Evolutionary conservation across 2,797 vertebrate genomes (phyloP).

Genomic region (Jordanella pulchra): DNA sequence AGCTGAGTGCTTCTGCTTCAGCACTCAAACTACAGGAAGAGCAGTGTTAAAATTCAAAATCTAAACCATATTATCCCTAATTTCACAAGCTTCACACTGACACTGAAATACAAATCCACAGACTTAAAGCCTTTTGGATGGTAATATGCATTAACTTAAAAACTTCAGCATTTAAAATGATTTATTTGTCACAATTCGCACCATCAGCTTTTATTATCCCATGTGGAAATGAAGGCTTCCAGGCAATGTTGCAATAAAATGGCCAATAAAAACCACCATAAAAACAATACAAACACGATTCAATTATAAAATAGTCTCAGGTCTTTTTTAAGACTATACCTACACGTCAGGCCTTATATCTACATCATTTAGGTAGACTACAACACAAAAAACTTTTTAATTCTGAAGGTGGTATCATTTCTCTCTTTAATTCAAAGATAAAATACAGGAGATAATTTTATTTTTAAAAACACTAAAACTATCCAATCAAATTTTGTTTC

Average conservation of each 20-base stretch:
- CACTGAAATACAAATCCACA: slow-evolving; percentile 7
- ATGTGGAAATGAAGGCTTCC: slow-evolving; percentile 35
- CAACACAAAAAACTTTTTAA: too few species aligned
- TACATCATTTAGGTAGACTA: slow-evolving; percentile 18
- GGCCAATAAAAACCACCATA: slow-evolving; percentile 52
- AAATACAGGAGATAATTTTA: neutral
- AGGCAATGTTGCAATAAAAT: slow-evolving; percentile 44
- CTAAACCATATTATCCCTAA: neutral
- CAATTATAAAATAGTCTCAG: slow-evolving; percentile 33
- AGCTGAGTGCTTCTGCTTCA: slow-evolving; percentile 21
- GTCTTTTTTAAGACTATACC: neutral
- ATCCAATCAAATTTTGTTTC: neutral
- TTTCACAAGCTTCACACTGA: neutral
- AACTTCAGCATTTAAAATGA: slow-evolving; percentile 32
- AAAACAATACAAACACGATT: slow-evolving; percentile 53
- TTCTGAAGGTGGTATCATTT: slow-evolving; percentile 4
- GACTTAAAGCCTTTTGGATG: slow-evolving; percentile 3
- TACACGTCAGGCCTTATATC: neutral
- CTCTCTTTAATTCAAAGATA: slow-evolving; percentile 6
- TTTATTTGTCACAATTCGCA: slow-evolving; percentile 48
- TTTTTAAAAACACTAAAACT: neutral
- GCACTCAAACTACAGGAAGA: neutral
- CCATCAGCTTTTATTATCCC: slow-evolving; percentile 60
- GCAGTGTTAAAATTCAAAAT: neutral
- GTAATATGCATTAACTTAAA: slow-evolving; percentile 29